These are phyloP conservation scores for Leptinotarsa undecemlineata DNA, from an alignment of 1,140 invertebrate genomes.

Conservation along the genomic window DNA sequence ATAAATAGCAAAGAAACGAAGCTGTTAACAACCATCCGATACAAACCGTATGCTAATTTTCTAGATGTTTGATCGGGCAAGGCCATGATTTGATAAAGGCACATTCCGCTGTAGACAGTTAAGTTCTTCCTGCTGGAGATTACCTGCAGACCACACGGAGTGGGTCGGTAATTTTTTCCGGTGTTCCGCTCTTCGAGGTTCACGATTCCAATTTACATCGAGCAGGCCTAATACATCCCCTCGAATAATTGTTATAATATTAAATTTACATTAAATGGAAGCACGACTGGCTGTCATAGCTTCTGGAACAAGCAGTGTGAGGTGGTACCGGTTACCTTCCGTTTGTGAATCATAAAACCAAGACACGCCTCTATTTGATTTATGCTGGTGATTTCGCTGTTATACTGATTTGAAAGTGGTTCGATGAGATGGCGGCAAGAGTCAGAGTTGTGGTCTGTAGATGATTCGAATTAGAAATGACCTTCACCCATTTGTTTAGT, in stretches of 20 bases:
- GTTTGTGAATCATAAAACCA: constrained; percentile 3
- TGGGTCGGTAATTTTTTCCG: neutral
- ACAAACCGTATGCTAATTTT: constrained; percentile 3
- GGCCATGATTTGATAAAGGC: neutral
- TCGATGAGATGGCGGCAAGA: too few relatives aligned
- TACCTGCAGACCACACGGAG: neutral
- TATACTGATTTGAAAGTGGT: too few relatives aligned
- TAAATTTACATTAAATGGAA: constrained; percentile 37
- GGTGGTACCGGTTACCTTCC: constrained; percentile 1
- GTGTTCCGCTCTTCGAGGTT: neutral
- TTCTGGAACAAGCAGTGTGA: constrained; percentile 14
- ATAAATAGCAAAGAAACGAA: neutral
- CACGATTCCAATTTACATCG: constrained; percentile 41
- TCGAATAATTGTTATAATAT: constrained; percentile 40
- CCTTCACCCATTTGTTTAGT: too few relatives aligned
- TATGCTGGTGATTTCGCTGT: neutral
- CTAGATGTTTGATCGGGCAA: neutral
- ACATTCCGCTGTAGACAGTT: neutral
- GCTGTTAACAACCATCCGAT: neutral
- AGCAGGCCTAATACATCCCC: constrained; percentile 30
- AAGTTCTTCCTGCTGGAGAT: constrained; percentile 4
- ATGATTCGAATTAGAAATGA: too few relatives aligned
- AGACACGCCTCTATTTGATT: constrained; percentile 3
- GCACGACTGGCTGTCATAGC: constrained; percentile 16
- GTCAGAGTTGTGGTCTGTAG: too few relatives aligned